These are phyloP conservation scores for Phania funesta DNA, from an alignment of 2,888 invertebrate species.

Conservation along the genomic window DNA sequence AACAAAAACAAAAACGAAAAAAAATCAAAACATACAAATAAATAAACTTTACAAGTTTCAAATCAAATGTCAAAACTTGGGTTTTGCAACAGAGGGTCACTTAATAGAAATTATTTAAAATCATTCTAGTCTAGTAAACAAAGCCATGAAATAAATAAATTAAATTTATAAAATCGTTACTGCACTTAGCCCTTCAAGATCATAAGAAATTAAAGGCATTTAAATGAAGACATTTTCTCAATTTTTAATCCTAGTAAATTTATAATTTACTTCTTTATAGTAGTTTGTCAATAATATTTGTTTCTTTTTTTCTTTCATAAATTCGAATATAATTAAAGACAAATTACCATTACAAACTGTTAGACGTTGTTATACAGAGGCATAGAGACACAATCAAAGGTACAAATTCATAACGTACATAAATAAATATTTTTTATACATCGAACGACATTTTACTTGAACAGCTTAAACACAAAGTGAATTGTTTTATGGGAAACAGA, in stretches of 20 bases:
- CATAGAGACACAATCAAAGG: constrained; percentile 24
- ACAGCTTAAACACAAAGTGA: background rate
- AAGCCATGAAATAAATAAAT: too few relatives aligned
- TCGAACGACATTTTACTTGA: constrained; percentile 4
- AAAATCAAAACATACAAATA: too few relatives aligned
- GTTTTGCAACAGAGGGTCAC: too few relatives aligned
- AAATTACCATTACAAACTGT: constrained; percentile 17
- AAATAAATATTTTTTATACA: constrained; percentile 13
- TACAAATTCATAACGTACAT: constrained; percentile 22
- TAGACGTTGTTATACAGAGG: constrained; percentile 19
- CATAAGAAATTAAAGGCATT: constrained; percentile 19
- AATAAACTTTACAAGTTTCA: too few relatives aligned
- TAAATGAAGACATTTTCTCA: background rate
- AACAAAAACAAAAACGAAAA: background rate
- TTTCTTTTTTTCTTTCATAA: background rate
- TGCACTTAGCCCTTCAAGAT: background rate
- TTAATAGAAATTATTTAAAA: too few relatives aligned
- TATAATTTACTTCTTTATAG: background rate
- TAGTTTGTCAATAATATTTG: constrained; percentile 5
- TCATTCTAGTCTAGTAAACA: too few relatives aligned
- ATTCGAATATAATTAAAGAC: constrained; percentile 19
- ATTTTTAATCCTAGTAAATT: constrained; percentile 5
- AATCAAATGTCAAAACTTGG: too few relatives aligned
- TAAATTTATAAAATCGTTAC: too few relatives aligned
- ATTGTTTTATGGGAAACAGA: background rate